A percentile compares a stretch with the other conserved stretches of the same genome.
Conservation (phyloP, 2,888 invertebrate genomes). For the Ceriagrion tenellum region DNA sequence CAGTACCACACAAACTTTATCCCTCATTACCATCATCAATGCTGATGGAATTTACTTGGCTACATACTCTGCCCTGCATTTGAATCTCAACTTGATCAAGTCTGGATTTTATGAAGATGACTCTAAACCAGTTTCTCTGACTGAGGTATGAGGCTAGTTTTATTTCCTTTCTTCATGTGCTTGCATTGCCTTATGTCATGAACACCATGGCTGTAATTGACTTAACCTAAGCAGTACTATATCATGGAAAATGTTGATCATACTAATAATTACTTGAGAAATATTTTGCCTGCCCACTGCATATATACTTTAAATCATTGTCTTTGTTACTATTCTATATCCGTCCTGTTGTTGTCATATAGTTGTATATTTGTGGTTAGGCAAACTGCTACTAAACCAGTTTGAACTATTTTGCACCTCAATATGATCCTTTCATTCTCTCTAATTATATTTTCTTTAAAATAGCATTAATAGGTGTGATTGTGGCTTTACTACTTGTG, state of each 20-base stretch:
- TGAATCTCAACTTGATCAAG: conserved; percentile 89
- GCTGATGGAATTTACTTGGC: conserved; percentile 97
- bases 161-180: not conserved
- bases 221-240: too few relatives aligned
- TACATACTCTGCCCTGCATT: conserved; percentile 90
- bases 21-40: conserved; percentile 87
- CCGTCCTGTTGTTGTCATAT: too few relatives aligned
- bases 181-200: not conserved
- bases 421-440: not conserved
- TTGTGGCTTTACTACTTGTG: not conserved
- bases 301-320: too few relatives aligned
- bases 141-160: conserved; percentile 77
- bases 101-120: conserved; percentile 85
- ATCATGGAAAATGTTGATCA: not conserved
- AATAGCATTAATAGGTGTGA: not conserved
- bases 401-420: not conserved
- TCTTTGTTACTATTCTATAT: too few relatives aligned
- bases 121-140: conserved; percentile 77
- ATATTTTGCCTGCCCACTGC: not conserved
- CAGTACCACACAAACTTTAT: conserved; percentile 70
- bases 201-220: too few relatives aligned
- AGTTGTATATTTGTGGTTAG: not conserved
- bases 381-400: not conserved
- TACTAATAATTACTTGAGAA: not conserved
- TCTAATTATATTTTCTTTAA: not conserved